These are phyloP conservation scores for Lasius fuliginosus DNA, from an alignment of 2,888 invertebrate species.

Conservation along the genomic window DNA sequence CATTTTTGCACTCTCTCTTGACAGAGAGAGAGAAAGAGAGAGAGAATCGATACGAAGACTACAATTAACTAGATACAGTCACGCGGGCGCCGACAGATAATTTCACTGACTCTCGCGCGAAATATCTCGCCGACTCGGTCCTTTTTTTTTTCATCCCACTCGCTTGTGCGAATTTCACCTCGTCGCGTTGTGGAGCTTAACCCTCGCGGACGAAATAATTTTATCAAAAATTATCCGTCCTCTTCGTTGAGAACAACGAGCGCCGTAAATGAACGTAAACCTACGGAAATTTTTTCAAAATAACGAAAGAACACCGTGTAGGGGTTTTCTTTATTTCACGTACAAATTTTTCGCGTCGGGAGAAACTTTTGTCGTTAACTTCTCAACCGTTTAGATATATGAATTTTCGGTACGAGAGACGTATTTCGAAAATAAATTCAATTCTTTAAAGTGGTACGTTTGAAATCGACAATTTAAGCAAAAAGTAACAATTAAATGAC, in stretches of 20 bases:
- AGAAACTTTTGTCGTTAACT: conserved; percentile 32
- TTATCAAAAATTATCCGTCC: conserved; percentile 39
- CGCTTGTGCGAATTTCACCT: conserved; percentile 9
- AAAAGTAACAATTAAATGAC: not conserved
- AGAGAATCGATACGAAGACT: conserved; percentile 47
- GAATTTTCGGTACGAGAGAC: conserved; percentile 21
- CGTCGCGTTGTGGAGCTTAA: not conserved
- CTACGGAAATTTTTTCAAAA: conserved; percentile 9
- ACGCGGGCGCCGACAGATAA: conserved; percentile 31
- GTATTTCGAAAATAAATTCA: conserved; percentile 24
- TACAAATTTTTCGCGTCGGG: conserved; percentile 20
- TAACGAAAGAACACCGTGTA: not conserved
- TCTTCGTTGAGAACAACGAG: conserved; percentile 34
- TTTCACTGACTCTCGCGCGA: conserved; percentile 43
- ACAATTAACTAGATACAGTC: conserved; percentile 51
- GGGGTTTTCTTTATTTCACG: not conserved
- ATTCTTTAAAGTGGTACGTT: conserved; percentile 35
- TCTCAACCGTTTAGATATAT: conserved; percentile 22
- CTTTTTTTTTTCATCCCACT: conserved; percentile 8
- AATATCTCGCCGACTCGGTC: conserved; percentile 44
- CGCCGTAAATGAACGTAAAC: conserved; percentile 4
- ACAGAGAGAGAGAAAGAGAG: not conserved
- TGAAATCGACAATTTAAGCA: conserved; percentile 4
- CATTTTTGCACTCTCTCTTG: not conserved
- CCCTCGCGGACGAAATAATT: conserved; percentile 15